Evolutionary conservation across 2,113 vertebrate species (phyloP).

Genomic region (Cervus canadensis): DNA sequence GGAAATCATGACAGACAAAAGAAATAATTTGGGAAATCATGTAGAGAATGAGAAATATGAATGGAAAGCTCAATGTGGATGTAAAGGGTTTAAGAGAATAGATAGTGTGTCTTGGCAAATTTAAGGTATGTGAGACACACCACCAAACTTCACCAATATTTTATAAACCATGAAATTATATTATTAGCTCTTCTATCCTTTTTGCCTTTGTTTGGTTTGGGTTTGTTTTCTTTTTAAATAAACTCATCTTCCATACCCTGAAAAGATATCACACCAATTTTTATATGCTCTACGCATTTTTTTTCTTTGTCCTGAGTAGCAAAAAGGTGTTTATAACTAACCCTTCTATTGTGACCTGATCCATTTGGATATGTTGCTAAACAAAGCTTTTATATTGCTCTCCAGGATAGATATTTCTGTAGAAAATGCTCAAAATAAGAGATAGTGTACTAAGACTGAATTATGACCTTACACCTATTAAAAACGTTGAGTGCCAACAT

Average conservation of each 20-base stretch:
- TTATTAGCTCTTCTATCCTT: not conserved
- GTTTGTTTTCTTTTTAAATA: not conserved
- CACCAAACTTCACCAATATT: not conserved
- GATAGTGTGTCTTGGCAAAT: not conserved
- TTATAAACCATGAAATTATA: not conserved
- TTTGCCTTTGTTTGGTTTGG: not conserved
- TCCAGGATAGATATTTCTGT: not conserved
- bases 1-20: not conserved
- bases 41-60: not conserved
- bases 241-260: not conserved
- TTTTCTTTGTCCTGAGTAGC: not conserved
- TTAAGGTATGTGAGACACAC: not conserved
- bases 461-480: not conserved
- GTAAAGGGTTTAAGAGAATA: not conserved
- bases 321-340: slow-evolving; percentile 27
- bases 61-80: not conserved
- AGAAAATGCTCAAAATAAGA: not conserved
- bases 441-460: not conserved
- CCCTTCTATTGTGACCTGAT: not conserved
- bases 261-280: not conserved
- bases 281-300: not conserved
- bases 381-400: not conserved
- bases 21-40: not conserved
- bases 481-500: not conserved
- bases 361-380: slow-evolving; percentile 21